Base-by-base conservation (phyloP, 2,888 invertebrate species). In the Thecocarcelia acutangulata region DNA sequence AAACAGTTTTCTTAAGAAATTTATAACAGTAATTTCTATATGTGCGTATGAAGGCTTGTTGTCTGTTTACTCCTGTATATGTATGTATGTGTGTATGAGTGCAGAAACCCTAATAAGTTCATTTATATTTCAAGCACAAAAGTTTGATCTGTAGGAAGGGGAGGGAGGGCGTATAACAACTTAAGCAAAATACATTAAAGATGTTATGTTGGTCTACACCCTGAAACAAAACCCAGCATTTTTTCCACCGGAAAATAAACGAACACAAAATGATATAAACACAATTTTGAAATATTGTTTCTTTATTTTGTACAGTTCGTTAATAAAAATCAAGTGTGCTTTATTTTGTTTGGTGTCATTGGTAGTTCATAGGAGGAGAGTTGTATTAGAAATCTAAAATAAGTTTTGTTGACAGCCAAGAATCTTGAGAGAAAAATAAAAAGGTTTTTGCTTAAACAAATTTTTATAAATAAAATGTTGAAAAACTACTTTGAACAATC, bases 221-320 rank as follows among this genome's bases (percentile, higher is more conserved):
- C 56, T 24, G 46, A 37, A 28, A 52, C 52, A 44, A 42, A 17
- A 61, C 17, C 17, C 11, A 61, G 17, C 42, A 48, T 59, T 40
- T 66, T 6, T 24, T 52, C 19, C 11, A 6, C 44, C 33, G 19
- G 1, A 17, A 28, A 21, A 52, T 24, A 11, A 5, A 21, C 33
- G 19, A 56, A 56, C 21, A 28, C n/a, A 5, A 52, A 54, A 40
- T 73, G 46, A 64, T 46, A 33, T 46, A 13, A 63, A 73, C 46
- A 64, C 37, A 74, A 56, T 74, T 64, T 37, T 21, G 15, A 73
- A 54, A 44, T 75, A 59, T 52, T 68, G 68, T 75, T 69, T 17
- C 54, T 68, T 69, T 46, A 61, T 69, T 52, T 76, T 69, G 69
- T 69, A n/a, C n/a, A 61, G 69, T 63, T 69, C 61, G 46, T 69